Evolutionary conservation across 1,140 invertebrate species (phyloP).

Genomic region (Drosophila pseudoananassae): DNA sequence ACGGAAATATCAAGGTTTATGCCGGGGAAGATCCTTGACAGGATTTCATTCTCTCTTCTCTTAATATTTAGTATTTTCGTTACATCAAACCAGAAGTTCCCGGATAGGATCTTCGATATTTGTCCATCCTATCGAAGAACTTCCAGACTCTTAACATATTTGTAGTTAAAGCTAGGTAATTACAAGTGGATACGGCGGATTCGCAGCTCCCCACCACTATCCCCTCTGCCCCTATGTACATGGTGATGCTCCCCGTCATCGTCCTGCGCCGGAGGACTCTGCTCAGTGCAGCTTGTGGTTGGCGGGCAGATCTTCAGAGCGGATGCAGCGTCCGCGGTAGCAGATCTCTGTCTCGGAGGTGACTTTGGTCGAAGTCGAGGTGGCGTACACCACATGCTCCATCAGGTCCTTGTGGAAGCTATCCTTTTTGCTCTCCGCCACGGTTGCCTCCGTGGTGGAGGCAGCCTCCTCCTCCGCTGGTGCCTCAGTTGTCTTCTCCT

Average conservation of each 20-base stretch:
- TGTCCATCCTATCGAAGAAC: slow-evolving; percentile 14
- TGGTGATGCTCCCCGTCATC: slow-evolving; percentile 21
- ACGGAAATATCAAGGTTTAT: slow-evolving; percentile 15
- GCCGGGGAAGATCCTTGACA: not conserved
- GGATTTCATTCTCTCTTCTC: not conserved
- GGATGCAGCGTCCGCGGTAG: slow-evolving; percentile 92
- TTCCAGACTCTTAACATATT: slow-evolving; percentile 65
- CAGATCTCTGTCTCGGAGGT: slow-evolving; percentile 94
- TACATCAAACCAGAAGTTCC: slow-evolving; percentile 3
- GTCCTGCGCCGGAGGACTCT: slow-evolving; percentile 1
- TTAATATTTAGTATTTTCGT: not conserved
- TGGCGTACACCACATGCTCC: slow-evolving; percentile 86
- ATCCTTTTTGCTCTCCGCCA: slow-evolving; percentile 58
- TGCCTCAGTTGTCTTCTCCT: slow-evolving; percentile 55
- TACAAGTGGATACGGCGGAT: slow-evolving; percentile 54
- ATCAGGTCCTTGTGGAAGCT: slow-evolving; percentile 82
- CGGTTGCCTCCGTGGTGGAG: slow-evolving; percentile 65
- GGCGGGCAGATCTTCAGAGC: slow-evolving; percentile 85
- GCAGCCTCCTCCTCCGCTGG: slow-evolving; percentile 41
- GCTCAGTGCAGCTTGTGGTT: slow-evolving; percentile 81
- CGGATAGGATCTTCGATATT: slow-evolving; percentile 6
- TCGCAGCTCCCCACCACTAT: slow-evolving; percentile 32
- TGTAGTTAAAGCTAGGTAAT: slow-evolving; percentile 77
- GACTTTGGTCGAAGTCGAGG: slow-evolving; percentile 90
- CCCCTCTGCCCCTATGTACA: slow-evolving; percentile 63